Evolutionary conservation across 2,888 invertebrate species (phyloP), one percentile per base, ranked within the genome.

Genomic region (Gasteruption jaculator): DNA sequence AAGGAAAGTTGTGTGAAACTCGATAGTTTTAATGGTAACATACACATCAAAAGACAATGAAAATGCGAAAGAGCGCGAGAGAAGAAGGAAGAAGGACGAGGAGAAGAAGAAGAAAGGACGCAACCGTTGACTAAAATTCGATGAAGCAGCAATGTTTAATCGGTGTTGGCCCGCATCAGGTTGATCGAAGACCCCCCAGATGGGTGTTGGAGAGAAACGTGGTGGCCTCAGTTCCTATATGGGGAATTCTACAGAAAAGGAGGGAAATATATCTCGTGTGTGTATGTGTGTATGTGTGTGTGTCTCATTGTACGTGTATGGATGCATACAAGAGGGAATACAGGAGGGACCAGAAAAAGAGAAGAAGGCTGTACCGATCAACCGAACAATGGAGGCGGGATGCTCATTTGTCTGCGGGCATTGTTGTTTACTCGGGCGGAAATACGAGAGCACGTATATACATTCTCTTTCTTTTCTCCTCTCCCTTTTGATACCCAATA

Each of bases 381-480:
- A 60, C 54, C 61, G 64, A 69, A 68, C 68, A 69, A 69, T 69
- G 63, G 63, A 67, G 65, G 66, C 66, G 67, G 68, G 67, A 66
- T 69, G 69, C 69, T 68, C 69, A 69, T 69, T 69, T 69, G 69
- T 69, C 69, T 68, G 68, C 65, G 61, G 62, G 67, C 62, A 69
- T 69, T 67, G 68, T 69, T 69, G 68, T 58, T 61, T 58, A 61
- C 56, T 58, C 66, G 59, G 60, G 57, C 62, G 62, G 69, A 68
- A 68, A 69, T 61, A 64, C 63, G 68, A 69, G 65, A 62, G 56
- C 54, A n/a, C 50, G 52, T 54, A 57, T 54, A 54, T 58, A 57
- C 42, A 36, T 37, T 27, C 36, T 42, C 46, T 42, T 45, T 39
- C 29, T 26, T 35, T 22, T 26, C 43, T 48, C 41, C 50, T 42